Evolutionary conservation across 2,888 invertebrate genomes (phyloP).

Genomic region (Andricus quercusramuli): DNA sequence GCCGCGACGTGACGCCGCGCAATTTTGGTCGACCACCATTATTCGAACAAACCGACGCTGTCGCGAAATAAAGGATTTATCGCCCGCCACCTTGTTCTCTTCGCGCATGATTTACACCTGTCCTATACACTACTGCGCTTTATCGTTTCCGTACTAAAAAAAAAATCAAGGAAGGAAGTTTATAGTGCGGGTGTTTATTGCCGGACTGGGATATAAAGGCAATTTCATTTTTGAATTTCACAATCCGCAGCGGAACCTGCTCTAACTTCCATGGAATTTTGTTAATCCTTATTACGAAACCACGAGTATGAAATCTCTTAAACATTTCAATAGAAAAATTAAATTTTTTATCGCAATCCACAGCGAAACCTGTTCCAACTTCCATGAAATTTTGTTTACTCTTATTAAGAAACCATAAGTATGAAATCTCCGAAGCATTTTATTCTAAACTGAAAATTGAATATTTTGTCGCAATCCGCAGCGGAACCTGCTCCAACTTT

Average conservation of each 20-base stretch:
- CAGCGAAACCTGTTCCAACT: no score
- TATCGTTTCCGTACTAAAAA: background rate
- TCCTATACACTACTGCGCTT: conserved; percentile 15
- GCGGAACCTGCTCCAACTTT: no score
- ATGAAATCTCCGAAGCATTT: no score
- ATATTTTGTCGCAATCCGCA: no score
- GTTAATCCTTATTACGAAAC: no score
- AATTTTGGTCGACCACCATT: conserved; percentile 58
- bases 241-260: no score
- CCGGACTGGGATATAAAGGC: background rate
- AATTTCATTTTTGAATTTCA: background rate
- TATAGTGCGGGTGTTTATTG: background rate
- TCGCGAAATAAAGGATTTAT: conserved; percentile 38
- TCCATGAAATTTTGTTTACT: no score
- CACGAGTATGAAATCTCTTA: no score
- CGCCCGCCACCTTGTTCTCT: conserved; percentile 27
- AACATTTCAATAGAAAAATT: background rate
- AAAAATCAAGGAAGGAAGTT: background rate
- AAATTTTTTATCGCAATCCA: no score
- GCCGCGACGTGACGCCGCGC: conserved; percentile 41
- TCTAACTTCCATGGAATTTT: no score
- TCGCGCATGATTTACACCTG: conserved; percentile 35
- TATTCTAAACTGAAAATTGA: no score
- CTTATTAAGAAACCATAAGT: no score
- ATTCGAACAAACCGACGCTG: conserved; percentile 49